phyloP scores from a whole-genome alignment of 2,888 invertebrate species.

The Lepeophtheirus nordmannii region DNA sequence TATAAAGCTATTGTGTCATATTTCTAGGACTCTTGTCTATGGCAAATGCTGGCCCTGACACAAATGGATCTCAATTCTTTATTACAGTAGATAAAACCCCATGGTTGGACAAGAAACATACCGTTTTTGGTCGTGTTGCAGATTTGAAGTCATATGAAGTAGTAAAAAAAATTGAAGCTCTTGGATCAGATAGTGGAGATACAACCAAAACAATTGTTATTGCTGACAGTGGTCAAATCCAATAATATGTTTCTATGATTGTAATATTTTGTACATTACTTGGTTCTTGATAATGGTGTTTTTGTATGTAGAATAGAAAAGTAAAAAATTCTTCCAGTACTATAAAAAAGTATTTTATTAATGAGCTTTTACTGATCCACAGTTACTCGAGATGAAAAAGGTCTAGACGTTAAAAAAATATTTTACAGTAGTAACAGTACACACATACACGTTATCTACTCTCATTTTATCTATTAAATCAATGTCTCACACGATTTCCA shows the following conservation, averaged over 20 bases:
- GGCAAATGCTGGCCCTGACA: conserved; percentile 22
- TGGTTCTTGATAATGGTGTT: conserved; percentile 1
- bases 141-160: conserved; percentile 48
- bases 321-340: too few species aligned
- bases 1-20: background rate
- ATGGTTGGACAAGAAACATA: conserved; percentile 18
- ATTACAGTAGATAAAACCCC: conserved; percentile 9
- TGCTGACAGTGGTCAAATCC: conserved; percentile 59
- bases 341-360: too few species aligned
- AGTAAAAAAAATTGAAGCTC: conserved; percentile 66
- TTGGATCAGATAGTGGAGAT: conserved; percentile 49
- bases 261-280: background rate
- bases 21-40: conserved; percentile 31
- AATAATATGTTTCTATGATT: conserved; percentile 35
- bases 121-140: conserved; percentile 20
- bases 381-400: too few species aligned
- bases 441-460: too few species aligned
- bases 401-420: too few species aligned
- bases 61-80: conserved; percentile 22
- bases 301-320: too few species aligned
- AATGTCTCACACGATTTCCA: too few species aligned
- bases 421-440: too few species aligned
- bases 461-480: too few species aligned
- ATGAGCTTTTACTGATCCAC: too few species aligned
- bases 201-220: conserved; percentile 63